Evolutionary conservation across 1,140 invertebrate genomes (phyloP).

Genomic region (Paramacrobiotus metropolitanus): DNA sequence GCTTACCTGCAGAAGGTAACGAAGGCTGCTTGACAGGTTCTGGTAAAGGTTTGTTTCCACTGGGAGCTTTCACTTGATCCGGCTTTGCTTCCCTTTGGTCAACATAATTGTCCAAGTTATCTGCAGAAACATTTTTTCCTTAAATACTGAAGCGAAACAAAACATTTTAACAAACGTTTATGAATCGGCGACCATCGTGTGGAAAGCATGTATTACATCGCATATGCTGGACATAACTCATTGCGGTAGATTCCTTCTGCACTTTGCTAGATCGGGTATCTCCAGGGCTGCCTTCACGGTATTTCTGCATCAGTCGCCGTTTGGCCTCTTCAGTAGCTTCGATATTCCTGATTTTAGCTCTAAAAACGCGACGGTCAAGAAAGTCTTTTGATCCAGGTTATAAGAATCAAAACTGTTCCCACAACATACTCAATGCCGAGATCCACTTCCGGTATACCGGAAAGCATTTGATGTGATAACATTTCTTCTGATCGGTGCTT

Average conservation of each 20-base stretch:
- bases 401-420: too few relatives aligned
- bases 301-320: constrained; percentile 43
- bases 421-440: constrained; percentile 76
- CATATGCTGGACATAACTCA: neutral
- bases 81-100: neutral
- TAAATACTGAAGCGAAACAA: too few relatives aligned
- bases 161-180: neutral
- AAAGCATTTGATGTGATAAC: constrained; percentile 98
- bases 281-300: neutral
- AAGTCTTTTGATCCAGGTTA: too few relatives aligned
- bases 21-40: too few relatives aligned
- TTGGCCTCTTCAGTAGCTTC: constrained; percentile 95
- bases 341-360: constrained; percentile 86
- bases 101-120: neutral
- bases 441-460: constrained; percentile 98
- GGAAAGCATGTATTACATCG: too few relatives aligned
- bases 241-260: neutral
- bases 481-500: constrained; percentile 79
- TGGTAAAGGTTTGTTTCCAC: too few relatives aligned
- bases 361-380: too few relatives aligned
- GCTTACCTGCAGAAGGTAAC: too few relatives aligned
- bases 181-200: too few relatives aligned
- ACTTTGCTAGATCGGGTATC: neutral
- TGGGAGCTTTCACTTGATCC: too few relatives aligned
- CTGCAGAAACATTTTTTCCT: too few relatives aligned